phyloP scores from a whole-genome alignment of 2,888 invertebrate species.

The Actias luna region DNA sequence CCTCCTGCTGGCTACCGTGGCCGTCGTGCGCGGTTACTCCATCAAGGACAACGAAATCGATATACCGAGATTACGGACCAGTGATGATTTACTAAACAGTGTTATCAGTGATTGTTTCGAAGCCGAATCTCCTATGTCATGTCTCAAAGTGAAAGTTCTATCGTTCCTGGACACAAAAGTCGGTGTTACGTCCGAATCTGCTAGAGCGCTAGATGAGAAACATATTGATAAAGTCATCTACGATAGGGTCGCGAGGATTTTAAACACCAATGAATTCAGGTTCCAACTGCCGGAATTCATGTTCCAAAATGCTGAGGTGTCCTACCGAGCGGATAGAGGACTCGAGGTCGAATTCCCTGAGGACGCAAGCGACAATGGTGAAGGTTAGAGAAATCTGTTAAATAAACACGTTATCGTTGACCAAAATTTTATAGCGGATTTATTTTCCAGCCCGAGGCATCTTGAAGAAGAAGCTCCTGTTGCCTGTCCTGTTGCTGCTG shows the following conservation, averaged over 20 bases:
- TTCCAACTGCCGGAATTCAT: constrained; percentile 87
- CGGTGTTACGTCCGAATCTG: constrained; percentile 83
- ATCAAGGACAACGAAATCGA: constrained; percentile 81
- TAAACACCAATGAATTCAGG: constrained; percentile 88
- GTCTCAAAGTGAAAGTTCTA: constrained; percentile 89
- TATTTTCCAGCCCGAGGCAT: constrained; percentile 85
- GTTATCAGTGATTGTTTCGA: constrained; percentile 88
- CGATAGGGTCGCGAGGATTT: constrained; percentile 85
- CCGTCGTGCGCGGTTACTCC: constrained; percentile 72
- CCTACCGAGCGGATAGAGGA: constrained; percentile 85
- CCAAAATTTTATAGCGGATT: constrained; percentile 21
- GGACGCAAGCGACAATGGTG: constrained; percentile 72
- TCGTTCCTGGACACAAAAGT: constrained; percentile 87
- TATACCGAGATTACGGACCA: constrained; percentile 81
- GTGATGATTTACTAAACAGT: constrained; percentile 86
- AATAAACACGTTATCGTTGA: neutral
- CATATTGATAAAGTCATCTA: constrained; percentile 89
- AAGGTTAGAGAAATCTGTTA: constrained; percentile 61
- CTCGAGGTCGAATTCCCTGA: constrained; percentile 84
- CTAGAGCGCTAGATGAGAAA: constrained; percentile 81
- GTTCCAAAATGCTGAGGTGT: constrained; percentile 85
- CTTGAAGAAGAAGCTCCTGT: constrained; percentile 91
- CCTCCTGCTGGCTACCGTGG: constrained; percentile 77
- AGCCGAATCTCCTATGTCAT: constrained; percentile 85
- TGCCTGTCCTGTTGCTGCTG: constrained; percentile 89